phyloP scores from a whole-genome alignment of 2,888 invertebrate genomes.

The Andrena trimmerana region DNA sequence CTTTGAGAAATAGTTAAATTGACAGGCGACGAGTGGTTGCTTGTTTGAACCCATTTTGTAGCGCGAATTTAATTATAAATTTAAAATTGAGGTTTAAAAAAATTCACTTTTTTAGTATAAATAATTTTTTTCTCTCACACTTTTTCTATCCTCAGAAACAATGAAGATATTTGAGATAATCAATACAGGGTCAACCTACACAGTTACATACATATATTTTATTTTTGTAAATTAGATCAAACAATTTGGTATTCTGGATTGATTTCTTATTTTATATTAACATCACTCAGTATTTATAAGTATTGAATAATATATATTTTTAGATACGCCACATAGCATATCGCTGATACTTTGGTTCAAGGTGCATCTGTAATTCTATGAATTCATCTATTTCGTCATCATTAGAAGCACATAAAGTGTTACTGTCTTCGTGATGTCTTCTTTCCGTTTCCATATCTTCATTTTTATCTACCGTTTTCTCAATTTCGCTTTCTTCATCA shows the following conservation, averaged over 20 bases:
- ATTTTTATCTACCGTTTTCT: constrained; percentile 19
- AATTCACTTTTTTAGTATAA: not conserved
- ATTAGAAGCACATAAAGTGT: constrained; percentile 59
- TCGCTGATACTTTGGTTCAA: constrained; percentile 78
- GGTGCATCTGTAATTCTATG: constrained; percentile 69
- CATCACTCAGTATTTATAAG: constrained; percentile 16
- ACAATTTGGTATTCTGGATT: constrained; percentile 12
- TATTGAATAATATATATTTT: constrained; percentile 30
- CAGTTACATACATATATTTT: constrained; percentile 7
- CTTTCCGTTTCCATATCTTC: constrained; percentile 50
- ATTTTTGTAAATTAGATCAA: constrained; percentile 23
- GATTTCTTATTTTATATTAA: constrained; percentile 27
- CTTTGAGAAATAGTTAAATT: too few species aligned
- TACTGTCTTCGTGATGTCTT: constrained; percentile 33
- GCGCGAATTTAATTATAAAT: too few species aligned
- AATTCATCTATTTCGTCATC: constrained; percentile 72
- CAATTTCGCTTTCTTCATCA: constrained; percentile 26
- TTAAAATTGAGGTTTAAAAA: too few species aligned
- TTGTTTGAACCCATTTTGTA: too few species aligned
- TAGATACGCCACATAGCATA: constrained; percentile 80
- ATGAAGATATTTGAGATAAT: constrained; percentile 1
- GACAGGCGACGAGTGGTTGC: too few species aligned
- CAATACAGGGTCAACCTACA: not conserved
- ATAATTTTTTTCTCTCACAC: not conserved
- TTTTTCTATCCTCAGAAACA: not conserved